Base-by-base conservation (phyloP, 2,888 invertebrate species). In the Megalurothrips usitatus region DNA sequence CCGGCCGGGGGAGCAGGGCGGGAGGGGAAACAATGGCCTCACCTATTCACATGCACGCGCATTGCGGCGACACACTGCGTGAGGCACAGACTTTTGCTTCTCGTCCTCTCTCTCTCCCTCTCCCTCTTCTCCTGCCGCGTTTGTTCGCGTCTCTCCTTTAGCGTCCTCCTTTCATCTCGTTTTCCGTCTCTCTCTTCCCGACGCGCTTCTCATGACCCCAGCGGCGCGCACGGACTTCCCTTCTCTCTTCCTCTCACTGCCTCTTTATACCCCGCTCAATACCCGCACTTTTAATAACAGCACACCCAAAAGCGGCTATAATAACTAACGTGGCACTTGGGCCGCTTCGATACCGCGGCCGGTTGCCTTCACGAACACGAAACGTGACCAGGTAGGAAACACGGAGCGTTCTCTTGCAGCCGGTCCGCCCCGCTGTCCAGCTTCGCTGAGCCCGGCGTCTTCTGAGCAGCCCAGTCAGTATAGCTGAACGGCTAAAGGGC, bases 161-260 rank as follows among this genome's bases (percentile, higher is more conserved):
- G 26, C 34, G 34, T 43, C 34, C 34, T 43, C 34, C 34, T 43
- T 43, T 43, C 34, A 43, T 79, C 79, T 79, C 79, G 23, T 34
- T 79, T 34, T 79, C 79, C 34, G 8, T 9, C 79, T 79, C 10
- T 79, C 79, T 79, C 79, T 4, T 43, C 34, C 6, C 34, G 34
- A 2, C 34, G 34, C 34, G 34, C 34, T 43, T 43, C 34, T 43
- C 34, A 43, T 43, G 34, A 43, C 6, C 34, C 6, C 34, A 2
- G 34, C 6, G 34, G 3, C 6, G 34, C 6, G 34, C n/a, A n/a
- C 34, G 34, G 34, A 43, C 34, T 43, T 43, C 34, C 79, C 34
- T 34, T 79, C 79, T 79, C 79, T 79, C 79, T 79, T 47, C 43
- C 47, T 79, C 79, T 79, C 47, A 43, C 79, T 79, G 1, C 43